phyloP scores from a whole-genome alignment of 2,888 invertebrate species.

The Erannis defoliaria region DNA sequence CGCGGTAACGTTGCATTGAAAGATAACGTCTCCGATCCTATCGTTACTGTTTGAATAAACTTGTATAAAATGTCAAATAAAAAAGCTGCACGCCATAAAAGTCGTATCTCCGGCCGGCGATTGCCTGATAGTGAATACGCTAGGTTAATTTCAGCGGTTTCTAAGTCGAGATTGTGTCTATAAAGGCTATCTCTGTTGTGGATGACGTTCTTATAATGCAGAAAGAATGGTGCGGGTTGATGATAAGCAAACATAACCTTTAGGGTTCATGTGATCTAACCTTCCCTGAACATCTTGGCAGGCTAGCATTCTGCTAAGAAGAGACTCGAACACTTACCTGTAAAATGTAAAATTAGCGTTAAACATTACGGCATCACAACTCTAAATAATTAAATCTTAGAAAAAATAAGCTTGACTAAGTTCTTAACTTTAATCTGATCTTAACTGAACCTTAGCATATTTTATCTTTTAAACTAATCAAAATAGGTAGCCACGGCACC shows the following conservation, averaged over 20 bases:
- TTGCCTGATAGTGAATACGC: conserved; percentile 69
- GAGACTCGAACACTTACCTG: conserved; percentile 28
- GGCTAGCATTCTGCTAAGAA: background rate
- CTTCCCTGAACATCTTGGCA: conserved; percentile 3
- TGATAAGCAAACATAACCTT: conserved; percentile 28
- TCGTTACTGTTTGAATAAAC: conserved; percentile 85
- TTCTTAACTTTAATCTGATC: conserved; percentile 5
- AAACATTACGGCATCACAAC: background rate
- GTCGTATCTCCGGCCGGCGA: conserved; percentile 70
- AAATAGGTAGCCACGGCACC: conserved; percentile 33
- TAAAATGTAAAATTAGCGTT: conserved; percentile 8
- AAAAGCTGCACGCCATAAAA: conserved; percentile 81
- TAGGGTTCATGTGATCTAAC: conserved; percentile 3
- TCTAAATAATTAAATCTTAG: background rate
- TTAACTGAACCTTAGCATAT: conserved; percentile 13
- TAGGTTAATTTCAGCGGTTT: conserved; percentile 52
- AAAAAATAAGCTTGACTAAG: conserved; percentile 1
- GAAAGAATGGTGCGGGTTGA: conserved; percentile 14
- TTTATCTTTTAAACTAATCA: conserved; percentile 28
- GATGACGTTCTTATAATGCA: conserved; percentile 40
- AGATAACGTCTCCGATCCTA: conserved; percentile 85
- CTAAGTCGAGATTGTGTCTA: conserved; percentile 47
- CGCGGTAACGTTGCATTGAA: conserved; percentile 87
- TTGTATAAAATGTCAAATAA: conserved; percentile 87
- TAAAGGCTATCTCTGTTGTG: conserved; percentile 42